These are phyloP conservation scores for Andrena camellia DNA, from an alignment of 2,888 invertebrate genomes.

Conservation along the genomic window DNA sequence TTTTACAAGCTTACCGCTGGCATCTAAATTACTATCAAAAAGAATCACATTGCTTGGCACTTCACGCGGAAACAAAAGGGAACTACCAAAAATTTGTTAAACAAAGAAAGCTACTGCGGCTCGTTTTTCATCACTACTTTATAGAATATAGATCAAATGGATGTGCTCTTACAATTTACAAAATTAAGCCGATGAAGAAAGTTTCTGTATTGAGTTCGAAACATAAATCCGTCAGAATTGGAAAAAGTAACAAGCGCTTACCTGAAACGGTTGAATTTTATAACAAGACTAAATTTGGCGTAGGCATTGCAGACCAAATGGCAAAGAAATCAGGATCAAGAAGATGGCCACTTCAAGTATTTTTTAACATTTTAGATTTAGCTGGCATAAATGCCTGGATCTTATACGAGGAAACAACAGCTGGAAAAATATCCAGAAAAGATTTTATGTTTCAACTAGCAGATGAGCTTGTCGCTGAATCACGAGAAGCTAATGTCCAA, in stretches of 20 bases:
- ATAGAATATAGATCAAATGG: too few relatives aligned
- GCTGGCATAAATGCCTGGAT: conserved; percentile 2
- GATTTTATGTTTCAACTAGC: too few relatives aligned
- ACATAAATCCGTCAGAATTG: conserved; percentile 65
- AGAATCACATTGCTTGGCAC: conserved; percentile 60
- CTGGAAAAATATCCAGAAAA: background rate
- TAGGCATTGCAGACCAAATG: background rate
- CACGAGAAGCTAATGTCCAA: too few relatives aligned
- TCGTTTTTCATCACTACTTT: too few relatives aligned
- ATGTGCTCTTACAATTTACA: too few relatives aligned
- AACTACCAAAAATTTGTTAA: conserved; percentile 63
- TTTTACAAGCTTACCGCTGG: conserved; percentile 64
- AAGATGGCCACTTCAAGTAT: conserved; percentile 4
- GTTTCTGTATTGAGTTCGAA: conserved; percentile 63
- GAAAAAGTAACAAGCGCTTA: conserved; percentile 33
- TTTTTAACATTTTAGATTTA: conserved; percentile 17
- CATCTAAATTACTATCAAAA: conserved; percentile 60
- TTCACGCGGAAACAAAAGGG: conserved; percentile 61
- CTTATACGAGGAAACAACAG: background rate
- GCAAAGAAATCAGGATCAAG: background rate
- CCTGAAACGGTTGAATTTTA: conserved; percentile 52
- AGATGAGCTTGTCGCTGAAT: too few relatives aligned
- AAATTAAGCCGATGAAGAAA: conserved; percentile 70
- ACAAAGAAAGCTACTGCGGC: conserved; percentile 55
- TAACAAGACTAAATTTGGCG: background rate